Evolutionary conservation across 2,797 vertebrate genomes (phyloP), one percentile per base, ranked within the genome.

Genomic region (Anas bernieri): DNA sequence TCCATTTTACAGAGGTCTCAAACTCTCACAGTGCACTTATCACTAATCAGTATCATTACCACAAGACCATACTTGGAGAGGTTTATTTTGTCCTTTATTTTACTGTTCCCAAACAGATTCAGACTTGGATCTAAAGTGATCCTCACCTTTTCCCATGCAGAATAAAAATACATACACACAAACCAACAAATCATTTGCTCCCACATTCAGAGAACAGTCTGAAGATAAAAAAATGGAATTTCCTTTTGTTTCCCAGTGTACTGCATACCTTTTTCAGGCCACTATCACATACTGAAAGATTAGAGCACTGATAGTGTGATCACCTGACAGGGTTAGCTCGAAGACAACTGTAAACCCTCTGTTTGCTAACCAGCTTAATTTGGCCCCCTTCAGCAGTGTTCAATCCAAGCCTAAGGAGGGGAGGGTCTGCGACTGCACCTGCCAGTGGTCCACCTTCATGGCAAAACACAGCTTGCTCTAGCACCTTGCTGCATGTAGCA

Each of bases 41-140:
- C 23, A 58, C 46, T 90, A 90, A 86, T 90, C 94, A 93, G 69
- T 66, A 88, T 70, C 30, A 87, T 46, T 83, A 90, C 33, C 50
- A 78, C 77, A 91, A 92, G 90, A 82, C 14, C 48, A 31, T 84
- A 66, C 76, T 93, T 83, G 90, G 52, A 82, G 77, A 88, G 43
- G 67, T 37, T 91, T 92, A 92, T 67, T 61, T 30, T 31, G 76
- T 50, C 43, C 31, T 83, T 82, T 82, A 43, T 88, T 93, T 90
- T 86, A 86, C 64, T 86, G 35, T 61, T 68, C 68, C 48, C 78
- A 88, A 61, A 83, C 18, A 70, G n/a, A 81, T 14, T 22, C 39
- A 50, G 45, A 59, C 39, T 70, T 64, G 55, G 31, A 88, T 83
- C 37, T 90, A 83, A 95, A 86, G 78, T 13, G 10, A 25, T 25